A percentile compares a stretch with the other conserved stretches of the same genome.
Conservation (phyloP, 2,888 invertebrate genomes). For the Acanthosepion pharaonis region DNA sequence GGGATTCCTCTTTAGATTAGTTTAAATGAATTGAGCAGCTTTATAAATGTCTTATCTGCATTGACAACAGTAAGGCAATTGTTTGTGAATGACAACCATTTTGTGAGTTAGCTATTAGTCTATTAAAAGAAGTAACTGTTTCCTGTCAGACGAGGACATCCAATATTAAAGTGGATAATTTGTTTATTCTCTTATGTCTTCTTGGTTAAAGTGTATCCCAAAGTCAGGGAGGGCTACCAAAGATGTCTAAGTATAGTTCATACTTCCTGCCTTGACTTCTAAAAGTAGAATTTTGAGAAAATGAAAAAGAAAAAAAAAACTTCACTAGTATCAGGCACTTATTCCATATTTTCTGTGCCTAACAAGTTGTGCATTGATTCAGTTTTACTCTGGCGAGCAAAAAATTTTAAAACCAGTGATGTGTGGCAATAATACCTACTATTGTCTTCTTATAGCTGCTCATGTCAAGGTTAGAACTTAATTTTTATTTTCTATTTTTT, state of each 20-base stretch:
- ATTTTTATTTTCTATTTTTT: no score
- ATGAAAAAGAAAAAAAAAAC: neutral
- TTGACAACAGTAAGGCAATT: neutral
- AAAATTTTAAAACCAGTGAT: no score
- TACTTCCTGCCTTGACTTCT: neutral
- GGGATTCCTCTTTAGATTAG: neutral
- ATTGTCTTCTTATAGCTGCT: no score
- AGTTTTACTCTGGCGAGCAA: no score
- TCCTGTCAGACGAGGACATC: neutral
- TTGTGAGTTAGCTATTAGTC: neutral
- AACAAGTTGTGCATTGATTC: no score
- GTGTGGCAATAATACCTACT: no score
- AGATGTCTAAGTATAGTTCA: neutral
- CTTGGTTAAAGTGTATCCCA: neutral
- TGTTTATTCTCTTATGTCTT: neutral
- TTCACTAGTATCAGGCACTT: no score
- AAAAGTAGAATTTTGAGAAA: neutral
- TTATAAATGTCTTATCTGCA: neutral
- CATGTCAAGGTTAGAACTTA: no score
- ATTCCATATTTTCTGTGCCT: no score
- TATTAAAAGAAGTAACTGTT: neutral
- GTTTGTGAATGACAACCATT: neutral
- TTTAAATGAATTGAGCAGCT: neutral
- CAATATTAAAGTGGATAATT: neutral
- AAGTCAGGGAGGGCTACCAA: neutral